Evolutionary conservation across 2,113 vertebrate genomes (phyloP).

Genomic region (Corythaixoides concolor): DNA sequence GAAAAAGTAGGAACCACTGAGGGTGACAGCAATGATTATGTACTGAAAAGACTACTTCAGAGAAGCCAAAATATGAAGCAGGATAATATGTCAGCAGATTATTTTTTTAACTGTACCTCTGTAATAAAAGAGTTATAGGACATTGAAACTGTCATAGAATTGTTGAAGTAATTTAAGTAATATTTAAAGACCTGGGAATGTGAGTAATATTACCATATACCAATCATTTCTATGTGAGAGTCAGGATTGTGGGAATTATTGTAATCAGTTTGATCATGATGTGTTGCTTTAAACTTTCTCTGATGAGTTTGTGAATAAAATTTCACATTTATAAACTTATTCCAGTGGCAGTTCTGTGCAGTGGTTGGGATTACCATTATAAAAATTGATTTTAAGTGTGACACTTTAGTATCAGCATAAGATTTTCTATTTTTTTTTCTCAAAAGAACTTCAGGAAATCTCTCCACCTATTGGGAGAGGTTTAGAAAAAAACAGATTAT

Average conservation of each 20-base stretch:
- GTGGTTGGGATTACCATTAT: not conserved
- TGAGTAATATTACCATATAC: not conserved
- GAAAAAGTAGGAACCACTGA: constrained; percentile 34
- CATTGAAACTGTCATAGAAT: not conserved
- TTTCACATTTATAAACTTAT: not conserved
- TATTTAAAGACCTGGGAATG: not conserved
- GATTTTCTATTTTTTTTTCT: not conserved
- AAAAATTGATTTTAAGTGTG: not conserved
- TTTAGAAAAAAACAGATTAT: not conserved
- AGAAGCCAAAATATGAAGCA: constrained; percentile 18
- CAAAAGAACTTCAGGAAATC: not conserved
- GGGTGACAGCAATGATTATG: constrained; percentile 2
- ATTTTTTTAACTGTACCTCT: not conserved
- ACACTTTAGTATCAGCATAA: fast-evolving
- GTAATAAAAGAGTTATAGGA: constrained; percentile 1
- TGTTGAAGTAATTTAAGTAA: not conserved
- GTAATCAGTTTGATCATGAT: not conserved
- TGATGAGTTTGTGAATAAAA: not conserved
- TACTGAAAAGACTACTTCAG: constrained; percentile 24
- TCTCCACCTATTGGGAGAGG: not conserved
- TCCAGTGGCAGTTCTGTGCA: not conserved
- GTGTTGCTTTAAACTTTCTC: not conserved
- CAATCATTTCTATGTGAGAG: not conserved
- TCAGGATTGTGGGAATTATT: not conserved
- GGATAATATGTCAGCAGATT: not conserved